Percentiles rank a stretch among this genome's conserved stretches.
Conservation (phyloP, 2,113 vertebrate genomes). For the Corythoichthys intestinalis region DNA sequence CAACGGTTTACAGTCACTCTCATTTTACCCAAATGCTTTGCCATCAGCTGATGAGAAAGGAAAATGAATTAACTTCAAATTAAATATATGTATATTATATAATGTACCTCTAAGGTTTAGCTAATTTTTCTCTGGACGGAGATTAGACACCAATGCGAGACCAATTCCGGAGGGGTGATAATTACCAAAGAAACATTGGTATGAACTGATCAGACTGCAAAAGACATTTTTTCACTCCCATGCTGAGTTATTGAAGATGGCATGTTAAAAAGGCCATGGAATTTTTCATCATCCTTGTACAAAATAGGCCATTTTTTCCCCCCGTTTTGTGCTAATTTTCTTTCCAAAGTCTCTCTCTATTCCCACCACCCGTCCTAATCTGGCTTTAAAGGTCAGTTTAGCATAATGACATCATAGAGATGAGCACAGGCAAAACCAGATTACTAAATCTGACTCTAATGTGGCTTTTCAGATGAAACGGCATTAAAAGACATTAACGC, state of each 20-base stretch:
- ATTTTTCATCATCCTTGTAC: constrained; percentile 64
- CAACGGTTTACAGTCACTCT: too few species aligned
- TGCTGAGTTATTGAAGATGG: constrained; percentile 51
- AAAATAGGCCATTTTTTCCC: constrained; percentile 56
- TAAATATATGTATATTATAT: too few species aligned
- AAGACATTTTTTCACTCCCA: constrained; percentile 45
- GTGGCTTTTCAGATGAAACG: constrained; percentile 69
- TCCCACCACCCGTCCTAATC: constrained; percentile 65
- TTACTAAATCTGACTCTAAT: constrained; percentile 73
- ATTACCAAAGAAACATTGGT: constrained; percentile 43
- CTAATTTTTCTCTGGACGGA: constrained; percentile 6
- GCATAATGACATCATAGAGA: constrained; percentile 77
- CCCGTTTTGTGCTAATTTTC: constrained; percentile 66
- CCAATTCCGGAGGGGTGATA: constrained; percentile 40
- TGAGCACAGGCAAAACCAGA: constrained; percentile 63
- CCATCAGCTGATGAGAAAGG: not conserved
- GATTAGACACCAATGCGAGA: constrained; percentile 18
- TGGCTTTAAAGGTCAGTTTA: constrained; percentile 77
- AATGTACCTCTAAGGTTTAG: not conserved
- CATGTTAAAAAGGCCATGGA: constrained; percentile 51
- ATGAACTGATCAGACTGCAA: constrained; percentile 39
- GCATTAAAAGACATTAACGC: constrained; percentile 71
- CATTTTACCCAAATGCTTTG: too few species aligned
- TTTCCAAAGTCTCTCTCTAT: constrained; percentile 51
- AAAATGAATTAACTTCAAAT: not conserved